phyloP scores from a whole-genome alignment of 2,113 vertebrate species.

The Holacanthus passer region DNA sequence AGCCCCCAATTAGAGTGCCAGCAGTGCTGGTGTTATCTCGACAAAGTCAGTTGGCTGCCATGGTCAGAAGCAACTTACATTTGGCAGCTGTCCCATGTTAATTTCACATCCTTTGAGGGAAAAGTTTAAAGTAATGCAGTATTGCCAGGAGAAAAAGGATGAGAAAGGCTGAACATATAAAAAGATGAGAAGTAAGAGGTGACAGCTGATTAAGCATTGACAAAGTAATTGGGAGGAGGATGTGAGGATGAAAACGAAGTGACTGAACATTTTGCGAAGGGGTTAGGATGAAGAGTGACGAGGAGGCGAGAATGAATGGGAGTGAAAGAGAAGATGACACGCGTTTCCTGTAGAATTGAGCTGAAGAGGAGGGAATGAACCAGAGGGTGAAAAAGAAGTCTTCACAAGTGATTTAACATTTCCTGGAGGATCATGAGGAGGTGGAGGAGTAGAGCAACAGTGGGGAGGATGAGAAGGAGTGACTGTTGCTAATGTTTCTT shows the following conservation, averaged over 20 bases:
- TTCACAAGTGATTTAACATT: conserved; percentile 53
- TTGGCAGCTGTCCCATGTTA: conserved; percentile 10
- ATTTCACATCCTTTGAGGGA: conserved; percentile 16
- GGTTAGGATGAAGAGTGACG: conserved; percentile 52
- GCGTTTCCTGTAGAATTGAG: conserved; percentile 47
- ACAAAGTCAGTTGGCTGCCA: neutral
- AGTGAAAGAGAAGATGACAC: conserved; percentile 56
- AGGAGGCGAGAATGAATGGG: conserved; percentile 43
- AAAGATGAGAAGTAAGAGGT: conserved; percentile 52
- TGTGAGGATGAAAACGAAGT: conserved; percentile 54
- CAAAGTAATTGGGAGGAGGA: conserved; percentile 57
- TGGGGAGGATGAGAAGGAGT: conserved; percentile 15
- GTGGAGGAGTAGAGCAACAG: conserved; percentile 31
- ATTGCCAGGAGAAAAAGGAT: conserved; percentile 30
- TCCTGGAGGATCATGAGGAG: conserved; percentile 49
- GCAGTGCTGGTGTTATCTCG: neutral
- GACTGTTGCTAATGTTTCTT: conserved; percentile 22
- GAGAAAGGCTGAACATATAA: conserved; percentile 35
- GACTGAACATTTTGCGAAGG: conserved; percentile 63
- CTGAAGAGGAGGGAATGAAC: conserved; percentile 46
- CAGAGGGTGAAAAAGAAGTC: conserved; percentile 32
- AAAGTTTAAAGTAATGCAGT: conserved; percentile 37
- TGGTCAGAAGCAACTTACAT: conserved; percentile 16
- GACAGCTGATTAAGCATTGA: conserved; percentile 66
- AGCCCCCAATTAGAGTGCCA: neutral